Evolutionary conservation across 2,888 invertebrate genomes (phyloP).

Genomic region (Meloe dianella): DNA sequence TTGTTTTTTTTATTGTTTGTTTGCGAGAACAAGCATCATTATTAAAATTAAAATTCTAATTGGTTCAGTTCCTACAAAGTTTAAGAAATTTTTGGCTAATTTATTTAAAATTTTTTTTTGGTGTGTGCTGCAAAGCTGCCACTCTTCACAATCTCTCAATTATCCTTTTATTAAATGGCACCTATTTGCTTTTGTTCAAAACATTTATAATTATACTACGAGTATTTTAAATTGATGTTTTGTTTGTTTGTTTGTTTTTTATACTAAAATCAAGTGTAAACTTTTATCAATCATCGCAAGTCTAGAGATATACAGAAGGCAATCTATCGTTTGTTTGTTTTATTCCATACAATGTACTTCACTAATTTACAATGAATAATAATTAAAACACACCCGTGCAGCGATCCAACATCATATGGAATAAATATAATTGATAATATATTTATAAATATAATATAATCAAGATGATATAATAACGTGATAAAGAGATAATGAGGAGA

Average conservation of each 20-base stretch:
- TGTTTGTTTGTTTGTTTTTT: no score
- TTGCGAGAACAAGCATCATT: constrained; percentile 38
- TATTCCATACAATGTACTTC: constrained; percentile 35
- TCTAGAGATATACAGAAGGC: constrained; percentile 40
- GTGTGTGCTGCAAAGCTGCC: constrained; percentile 44
- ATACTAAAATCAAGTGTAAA: constrained; percentile 6
- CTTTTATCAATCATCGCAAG: constrained; percentile 35
- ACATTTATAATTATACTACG: constrained; percentile 10
- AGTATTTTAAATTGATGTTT: constrained; percentile 8
- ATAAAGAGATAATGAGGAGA: constrained; percentile 25
- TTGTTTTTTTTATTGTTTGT: neutral
- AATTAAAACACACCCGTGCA: neutral
- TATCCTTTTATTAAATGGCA: neutral
- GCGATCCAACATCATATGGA: constrained; percentile 33
- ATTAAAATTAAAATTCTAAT: constrained; percentile 41
- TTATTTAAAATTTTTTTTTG: no score
- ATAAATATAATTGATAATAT: constrained; percentile 35
- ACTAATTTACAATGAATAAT: neutral
- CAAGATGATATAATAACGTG: constrained; percentile 33
- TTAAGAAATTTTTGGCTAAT: constrained; percentile 37
- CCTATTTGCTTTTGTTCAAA: constrained; percentile 15
- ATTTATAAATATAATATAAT: constrained; percentile 33
- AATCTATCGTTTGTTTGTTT: constrained; percentile 30
- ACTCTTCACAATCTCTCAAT: constrained; percentile 14
- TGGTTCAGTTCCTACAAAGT: constrained; percentile 28